Conservation (phyloP, 2,797 vertebrate genomes). For the Sebastiscus tertius region DNA sequence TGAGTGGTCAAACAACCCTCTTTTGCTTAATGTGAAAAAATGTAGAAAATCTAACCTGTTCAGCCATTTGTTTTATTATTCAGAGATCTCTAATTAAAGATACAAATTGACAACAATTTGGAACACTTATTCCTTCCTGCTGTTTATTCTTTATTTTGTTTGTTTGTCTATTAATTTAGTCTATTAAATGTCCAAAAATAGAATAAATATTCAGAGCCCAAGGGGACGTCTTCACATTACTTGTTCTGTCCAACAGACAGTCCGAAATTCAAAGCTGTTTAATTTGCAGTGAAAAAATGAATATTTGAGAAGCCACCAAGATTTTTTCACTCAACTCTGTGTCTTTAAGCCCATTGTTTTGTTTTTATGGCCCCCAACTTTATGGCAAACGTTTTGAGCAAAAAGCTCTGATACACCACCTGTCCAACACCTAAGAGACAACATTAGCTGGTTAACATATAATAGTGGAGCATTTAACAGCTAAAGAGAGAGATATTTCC, state of each 20-base stretch:
- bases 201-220: not conserved
- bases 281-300: not conserved
- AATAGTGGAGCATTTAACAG: not conserved
- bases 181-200: too few relatives aligned
- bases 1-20: too few relatives aligned
- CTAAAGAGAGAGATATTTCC: not conserved
- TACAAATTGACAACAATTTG: not conserved
- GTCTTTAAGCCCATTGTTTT: not conserved
- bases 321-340: not conserved
- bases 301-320: not conserved
- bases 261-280: not conserved
- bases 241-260: not conserved
- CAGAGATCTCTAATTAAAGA: constrained; percentile 8
- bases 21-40: too few relatives aligned
- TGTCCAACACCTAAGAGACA: not conserved
- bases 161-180: too few relatives aligned
- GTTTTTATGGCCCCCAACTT: not conserved
- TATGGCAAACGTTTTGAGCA: not conserved
- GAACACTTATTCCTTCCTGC: not conserved
- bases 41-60: too few relatives aligned
- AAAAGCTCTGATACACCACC: not conserved
- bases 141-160: not conserved
- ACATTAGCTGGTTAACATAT: not conserved
- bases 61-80: not conserved
- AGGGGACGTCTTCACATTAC: not conserved